phyloP scores from a whole-genome alignment of 2,888 invertebrate species.

The Drosophila mercatorum region DNA sequence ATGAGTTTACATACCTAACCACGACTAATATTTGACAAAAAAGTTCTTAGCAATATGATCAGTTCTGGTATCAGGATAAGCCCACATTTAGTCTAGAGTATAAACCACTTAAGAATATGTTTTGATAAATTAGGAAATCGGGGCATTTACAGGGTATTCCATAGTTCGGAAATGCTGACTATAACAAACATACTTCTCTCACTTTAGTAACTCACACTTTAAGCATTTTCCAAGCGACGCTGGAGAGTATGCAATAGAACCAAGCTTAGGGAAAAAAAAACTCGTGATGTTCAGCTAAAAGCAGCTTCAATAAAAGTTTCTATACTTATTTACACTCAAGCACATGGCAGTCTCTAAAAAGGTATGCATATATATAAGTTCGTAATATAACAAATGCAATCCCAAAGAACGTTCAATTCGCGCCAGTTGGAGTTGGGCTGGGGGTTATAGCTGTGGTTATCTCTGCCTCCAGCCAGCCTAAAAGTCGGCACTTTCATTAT shows the following conservation, averaged over 20 bases:
- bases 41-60: background rate
- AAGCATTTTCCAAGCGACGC: constrained; percentile 3
- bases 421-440: background rate
- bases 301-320: background rate
- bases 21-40: background rate
- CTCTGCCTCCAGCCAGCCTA: constrained; percentile 1
- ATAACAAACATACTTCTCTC: background rate
- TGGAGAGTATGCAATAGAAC: constrained; percentile 33
- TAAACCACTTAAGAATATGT: background rate
- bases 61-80: too few species aligned
- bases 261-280: background rate
- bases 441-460: constrained; percentile 19
- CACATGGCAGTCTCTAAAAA: background rate
- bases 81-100: background rate
- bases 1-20: background rate
- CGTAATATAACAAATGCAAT: background rate
- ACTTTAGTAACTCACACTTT: background rate
- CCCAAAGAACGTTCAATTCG: background rate
- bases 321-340: too few species aligned
- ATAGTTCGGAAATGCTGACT: background rate
- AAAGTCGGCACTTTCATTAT: constrained; percentile 43
- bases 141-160: background rate
- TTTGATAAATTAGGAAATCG: too few species aligned
- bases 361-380: background rate
- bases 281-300: background rate